Conservation (phyloP, 1,140 invertebrate species). For the Dendroctonus ponderosae region DNA sequence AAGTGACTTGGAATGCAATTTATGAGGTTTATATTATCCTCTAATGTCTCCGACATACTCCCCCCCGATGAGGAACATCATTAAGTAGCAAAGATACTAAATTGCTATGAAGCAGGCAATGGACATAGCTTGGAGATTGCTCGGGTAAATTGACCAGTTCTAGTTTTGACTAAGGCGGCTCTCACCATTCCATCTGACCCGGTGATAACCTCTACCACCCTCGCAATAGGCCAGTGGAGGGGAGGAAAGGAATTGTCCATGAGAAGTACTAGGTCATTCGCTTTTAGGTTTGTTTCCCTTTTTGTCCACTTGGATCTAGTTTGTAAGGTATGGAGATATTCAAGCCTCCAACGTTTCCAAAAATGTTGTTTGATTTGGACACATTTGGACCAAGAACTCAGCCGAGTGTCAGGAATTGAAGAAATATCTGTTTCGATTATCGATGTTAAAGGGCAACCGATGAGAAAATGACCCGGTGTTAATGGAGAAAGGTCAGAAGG, state of each 20-base stretch:
- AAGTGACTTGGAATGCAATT: too few relatives aligned
- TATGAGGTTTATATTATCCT: too few relatives aligned
- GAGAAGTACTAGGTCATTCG: constrained; percentile 43
- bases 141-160: constrained; percentile 12
- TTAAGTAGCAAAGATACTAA: too few relatives aligned
- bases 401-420: constrained; percentile 32
- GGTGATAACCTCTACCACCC: constrained; percentile 45
- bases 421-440: constrained; percentile 40
- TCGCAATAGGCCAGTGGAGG: constrained; percentile 43
- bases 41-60: too few relatives aligned
- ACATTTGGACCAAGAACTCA: not conserved
- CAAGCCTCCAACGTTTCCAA: constrained; percentile 37
- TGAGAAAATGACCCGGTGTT: constrained; percentile 48
- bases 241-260: constrained; percentile 41
- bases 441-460: too few relatives aligned
- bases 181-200: constrained; percentile 29
- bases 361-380: constrained; percentile 32
- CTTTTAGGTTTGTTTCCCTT: constrained; percentile 19
- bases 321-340: constrained; percentile 38
- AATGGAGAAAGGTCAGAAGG: constrained; percentile 35
- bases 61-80: too few relatives aligned
- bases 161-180: constrained; percentile 21
- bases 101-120: not conserved
- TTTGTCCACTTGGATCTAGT: constrained; percentile 34
- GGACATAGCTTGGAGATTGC: constrained; percentile 17